Percentiles rank a stretch among this genome's conserved stretches.
Evolutionary conservation across 1,140 invertebrate species (phyloP).

Genomic region (Tetraneura akinire): DNA sequence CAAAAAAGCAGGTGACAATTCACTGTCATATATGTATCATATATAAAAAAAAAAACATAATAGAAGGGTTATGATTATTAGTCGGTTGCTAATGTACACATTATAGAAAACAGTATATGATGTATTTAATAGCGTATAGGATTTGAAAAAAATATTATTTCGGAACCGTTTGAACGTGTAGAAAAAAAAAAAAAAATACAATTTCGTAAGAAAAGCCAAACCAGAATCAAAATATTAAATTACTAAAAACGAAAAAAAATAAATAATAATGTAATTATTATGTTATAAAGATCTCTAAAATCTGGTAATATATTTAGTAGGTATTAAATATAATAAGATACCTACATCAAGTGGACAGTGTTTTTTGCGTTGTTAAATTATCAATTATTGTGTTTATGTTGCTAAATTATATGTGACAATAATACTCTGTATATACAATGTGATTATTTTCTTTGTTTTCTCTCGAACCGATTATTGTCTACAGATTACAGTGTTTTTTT

Average conservation of each 20-base stretch:
- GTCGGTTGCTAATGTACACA: constrained; percentile 42
- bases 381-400: constrained; percentile 2
- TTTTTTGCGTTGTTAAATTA: neutral
- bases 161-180: neutral
- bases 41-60: too few relatives aligned
- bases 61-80: neutral
- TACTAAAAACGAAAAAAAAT: neutral
- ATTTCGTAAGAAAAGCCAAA: neutral
- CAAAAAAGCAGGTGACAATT: constrained; percentile 23
- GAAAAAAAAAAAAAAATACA: neutral
- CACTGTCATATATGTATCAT: neutral
- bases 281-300: neutral
- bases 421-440: neutral
- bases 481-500: too few relatives aligned
- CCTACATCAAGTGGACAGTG: neutral
- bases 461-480: too few relatives aligned
- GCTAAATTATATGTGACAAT: neutral
- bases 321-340: neutral
- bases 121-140: neutral
- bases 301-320: neutral
- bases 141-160: too few relatives aligned
- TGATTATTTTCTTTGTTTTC: neutral
- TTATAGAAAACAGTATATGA: neutral
- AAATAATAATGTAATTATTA: neutral
- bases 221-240: neutral